Evolutionary conservation across 2,113 vertebrate genomes (phyloP), one percentile per base, ranked within the genome.

Genomic region (Jacana jacana): DNA sequence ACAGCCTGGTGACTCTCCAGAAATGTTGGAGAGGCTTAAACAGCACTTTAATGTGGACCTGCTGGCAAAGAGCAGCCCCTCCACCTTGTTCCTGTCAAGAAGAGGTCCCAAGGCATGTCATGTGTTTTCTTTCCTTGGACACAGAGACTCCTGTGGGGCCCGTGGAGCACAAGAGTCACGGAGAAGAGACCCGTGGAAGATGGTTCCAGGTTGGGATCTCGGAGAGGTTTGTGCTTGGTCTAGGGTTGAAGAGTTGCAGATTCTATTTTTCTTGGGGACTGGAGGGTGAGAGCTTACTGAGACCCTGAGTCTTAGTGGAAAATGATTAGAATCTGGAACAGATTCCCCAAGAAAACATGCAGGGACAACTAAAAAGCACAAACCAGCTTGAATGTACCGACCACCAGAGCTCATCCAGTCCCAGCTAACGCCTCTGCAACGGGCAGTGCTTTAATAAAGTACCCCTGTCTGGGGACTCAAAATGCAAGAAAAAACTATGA

Each of bases 121-220:
- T 11, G n/a, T 63, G 60, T 33, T 78, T 81, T 95, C 37, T 84
- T 51, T 17, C 40, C 65, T 86, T 20, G 39, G 65, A 33, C 33
- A 81, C 72, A 80, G 39, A 92, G 57, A 71, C 24, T 55, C 4
- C 55, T 35, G 86, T 55, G 70, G 33, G 2, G 39, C 60, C 68
- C 22, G 33, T 12, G 60, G 40, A 16, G 11, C 8, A 23, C 24
- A 30, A 44, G 72, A 77, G 42, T 37, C 55, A 8, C 0, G 0
- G 65, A 39, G 72, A 46, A 33, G 51, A 76, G 42, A 35, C 28
- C 11, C 58, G 7, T 24, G 69, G 75, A 46, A 70, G 80, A 33
- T 19, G 46, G 33, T 14, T 78, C 42, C 6, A 28, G 35, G 69
- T 1, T 73, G 78, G 68, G 60, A 35, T 51, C 86, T 81, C n/a